A percentile compares a stretch with the other conserved stretches of the same genome.
phyloP scores from a whole-genome alignment of 1,140 invertebrate genomes.

The Eurosta solidaginis region DNA sequence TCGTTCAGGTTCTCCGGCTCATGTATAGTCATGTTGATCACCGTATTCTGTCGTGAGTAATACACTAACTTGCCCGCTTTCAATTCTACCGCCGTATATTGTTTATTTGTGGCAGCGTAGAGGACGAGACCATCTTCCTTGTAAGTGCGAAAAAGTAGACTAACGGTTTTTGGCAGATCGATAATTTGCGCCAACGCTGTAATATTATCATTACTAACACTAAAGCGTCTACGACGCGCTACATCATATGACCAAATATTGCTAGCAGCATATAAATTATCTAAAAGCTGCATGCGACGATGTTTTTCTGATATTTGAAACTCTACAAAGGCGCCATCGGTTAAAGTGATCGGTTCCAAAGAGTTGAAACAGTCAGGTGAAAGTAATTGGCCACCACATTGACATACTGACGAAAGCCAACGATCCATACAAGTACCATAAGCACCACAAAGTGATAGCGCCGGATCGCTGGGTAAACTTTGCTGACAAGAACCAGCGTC shows the following conservation, averaged over 20 bases:
- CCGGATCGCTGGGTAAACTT: conserved; percentile 57
- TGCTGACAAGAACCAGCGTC: conserved; percentile 67
- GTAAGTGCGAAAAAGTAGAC: conserved; percentile 81
- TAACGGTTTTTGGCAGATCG: conserved; percentile 71
- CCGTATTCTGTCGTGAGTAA: conserved; percentile 73
- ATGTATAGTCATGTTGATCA: conserved; percentile 79
- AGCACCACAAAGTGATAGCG: conserved; percentile 66
- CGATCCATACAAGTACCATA: conserved; percentile 78
- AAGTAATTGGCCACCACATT: conserved; percentile 70
- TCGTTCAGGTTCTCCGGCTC: conserved; percentile 69
- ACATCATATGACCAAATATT: conserved; percentile 66
- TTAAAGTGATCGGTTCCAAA: conserved; percentile 78
- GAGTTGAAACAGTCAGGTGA: conserved; percentile 80
- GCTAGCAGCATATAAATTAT: conserved; percentile 74
- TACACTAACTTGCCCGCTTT: conserved; percentile 73
- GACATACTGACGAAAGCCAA: conserved; percentile 76
- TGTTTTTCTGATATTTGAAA: conserved; percentile 84
- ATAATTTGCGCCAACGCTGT: conserved; percentile 48
- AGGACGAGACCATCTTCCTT: conserved; percentile 77
- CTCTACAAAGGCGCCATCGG: conserved; percentile 76
- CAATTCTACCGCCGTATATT: conserved; percentile 82
- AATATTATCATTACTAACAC: conserved; percentile 35
- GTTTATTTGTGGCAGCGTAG: conserved; percentile 83
- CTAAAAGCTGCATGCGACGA: conserved; percentile 80
- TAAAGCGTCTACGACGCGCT: conserved; percentile 35